Conservation (phyloP, 2,888 invertebrate genomes). For the Fragum sueziense region DNA sequence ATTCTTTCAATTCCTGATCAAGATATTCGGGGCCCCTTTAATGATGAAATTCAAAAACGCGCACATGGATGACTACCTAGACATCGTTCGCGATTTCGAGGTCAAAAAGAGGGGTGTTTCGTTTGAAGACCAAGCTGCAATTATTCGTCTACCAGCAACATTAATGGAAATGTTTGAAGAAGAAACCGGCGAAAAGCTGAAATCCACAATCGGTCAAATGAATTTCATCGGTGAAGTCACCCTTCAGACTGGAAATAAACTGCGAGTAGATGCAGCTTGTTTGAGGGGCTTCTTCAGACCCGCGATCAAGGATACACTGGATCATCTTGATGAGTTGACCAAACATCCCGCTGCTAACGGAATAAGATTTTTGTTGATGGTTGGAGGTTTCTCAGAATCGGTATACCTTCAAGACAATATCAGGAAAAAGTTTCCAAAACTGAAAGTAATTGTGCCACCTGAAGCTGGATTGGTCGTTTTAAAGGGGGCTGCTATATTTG, state of each 20-base stretch:
- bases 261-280: not conserved
- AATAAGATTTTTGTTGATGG: not conserved
- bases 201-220: slow-evolving; percentile 13
- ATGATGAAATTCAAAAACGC: slow-evolving; percentile 17
- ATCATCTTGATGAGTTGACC: not conserved
- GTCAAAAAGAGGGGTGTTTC: slow-evolving; percentile 24
- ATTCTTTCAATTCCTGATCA: slow-evolving; percentile 23
- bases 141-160: slow-evolving; percentile 16
- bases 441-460: slow-evolving; percentile 4
- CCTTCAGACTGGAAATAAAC: not conserved
- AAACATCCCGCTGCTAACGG: not conserved
- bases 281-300: slow-evolving; percentile 4
- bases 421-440: not conserved
- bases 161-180: slow-evolving; percentile 23
- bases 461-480: slow-evolving; percentile 14
- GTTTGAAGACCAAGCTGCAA: slow-evolving; percentile 3
- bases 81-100: slow-evolving; percentile 27
- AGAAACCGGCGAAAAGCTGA: slow-evolving; percentile 16
- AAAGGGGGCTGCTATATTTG: slow-evolving; percentile 12
- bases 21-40: slow-evolving; percentile 16
- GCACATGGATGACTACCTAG: slow-evolving; percentile 29
- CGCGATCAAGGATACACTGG: not conserved
- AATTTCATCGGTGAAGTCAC: not conserved
- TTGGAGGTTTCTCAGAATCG: slow-evolving; percentile 9
- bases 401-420: slow-evolving; percentile 1